Conservation (phyloP, 2,113 vertebrate genomes). For the Odontophorus gujanensis region DNA sequence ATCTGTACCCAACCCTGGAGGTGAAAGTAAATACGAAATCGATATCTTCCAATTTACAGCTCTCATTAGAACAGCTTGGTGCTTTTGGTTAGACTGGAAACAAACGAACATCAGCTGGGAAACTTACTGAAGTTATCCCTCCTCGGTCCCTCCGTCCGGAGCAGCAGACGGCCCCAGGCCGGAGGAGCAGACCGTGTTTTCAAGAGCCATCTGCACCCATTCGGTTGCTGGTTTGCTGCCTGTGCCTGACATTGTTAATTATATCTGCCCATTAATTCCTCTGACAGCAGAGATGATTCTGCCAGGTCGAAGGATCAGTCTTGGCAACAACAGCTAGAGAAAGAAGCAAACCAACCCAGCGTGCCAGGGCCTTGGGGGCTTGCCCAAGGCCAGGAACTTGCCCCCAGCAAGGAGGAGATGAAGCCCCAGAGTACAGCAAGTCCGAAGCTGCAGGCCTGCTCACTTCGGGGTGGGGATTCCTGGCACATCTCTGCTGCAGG, state of each 20-base stretch:
- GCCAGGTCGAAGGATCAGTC: not conserved
- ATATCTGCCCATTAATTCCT: not conserved
- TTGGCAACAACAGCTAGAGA: not conserved
- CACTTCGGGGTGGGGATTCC: not conserved
- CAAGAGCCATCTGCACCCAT: conserved; percentile 11
- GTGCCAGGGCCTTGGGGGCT: not conserved
- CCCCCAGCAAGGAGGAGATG: not conserved
- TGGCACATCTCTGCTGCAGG: not conserved
- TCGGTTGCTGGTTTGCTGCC: not conserved
- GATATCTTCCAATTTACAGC: not conserved
- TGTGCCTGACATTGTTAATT: conserved; percentile 31
- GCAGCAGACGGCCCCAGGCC: not conserved
- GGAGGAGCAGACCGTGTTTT: not conserved
- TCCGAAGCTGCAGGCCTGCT: too few relatives aligned
- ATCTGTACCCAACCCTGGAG: not conserved
- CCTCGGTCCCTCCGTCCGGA: not conserved
- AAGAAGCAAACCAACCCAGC: not conserved
- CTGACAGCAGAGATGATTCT: not conserved
- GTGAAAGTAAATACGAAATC: not conserved
- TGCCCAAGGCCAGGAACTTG: not conserved
- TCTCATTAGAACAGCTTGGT: not conserved
- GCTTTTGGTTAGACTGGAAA: not conserved
- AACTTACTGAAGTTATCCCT: not conserved
- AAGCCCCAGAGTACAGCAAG: too few relatives aligned
- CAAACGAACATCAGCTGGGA: not conserved